Evolutionary conservation across 92 coral and sea anemone genomes (phyloP).

Genomic region (Pocillopora grandis): DNA sequence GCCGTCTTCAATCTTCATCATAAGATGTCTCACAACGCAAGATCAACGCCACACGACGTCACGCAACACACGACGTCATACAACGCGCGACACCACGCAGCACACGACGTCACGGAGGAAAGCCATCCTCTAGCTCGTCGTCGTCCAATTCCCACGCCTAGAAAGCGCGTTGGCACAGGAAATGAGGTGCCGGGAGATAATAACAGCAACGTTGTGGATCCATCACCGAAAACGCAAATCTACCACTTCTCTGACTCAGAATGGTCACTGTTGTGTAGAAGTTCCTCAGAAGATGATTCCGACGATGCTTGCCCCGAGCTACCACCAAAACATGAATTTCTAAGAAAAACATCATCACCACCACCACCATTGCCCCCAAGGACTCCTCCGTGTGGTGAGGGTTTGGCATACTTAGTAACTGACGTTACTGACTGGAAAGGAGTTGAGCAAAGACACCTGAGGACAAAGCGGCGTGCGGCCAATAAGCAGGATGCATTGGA

Average conservation of each 20-base stretch:
- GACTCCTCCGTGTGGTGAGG: not conserved
- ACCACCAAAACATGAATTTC: conserved; percentile 11
- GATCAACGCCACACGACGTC: not conserved
- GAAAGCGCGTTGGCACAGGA: not conserved
- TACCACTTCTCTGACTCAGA: not conserved
- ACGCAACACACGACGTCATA: not conserved
- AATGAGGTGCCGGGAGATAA: not conserved
- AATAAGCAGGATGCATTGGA: not conserved
- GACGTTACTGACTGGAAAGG: conserved; percentile 21
- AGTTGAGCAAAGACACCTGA: not conserved
- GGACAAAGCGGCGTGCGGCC: no score
- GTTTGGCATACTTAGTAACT: conserved; percentile 18
- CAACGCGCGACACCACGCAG: not conserved
- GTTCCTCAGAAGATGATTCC: not conserved
- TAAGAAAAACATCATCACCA: conserved; percentile 6
- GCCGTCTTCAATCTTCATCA: conserved; percentile 10
- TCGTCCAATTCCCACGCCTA: conserved; percentile 16
- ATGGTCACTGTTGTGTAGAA: not conserved
- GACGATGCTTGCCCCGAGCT: conserved; percentile 9
- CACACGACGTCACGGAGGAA: not conserved
- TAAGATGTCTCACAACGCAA: not conserved
- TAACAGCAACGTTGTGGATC: not conserved
- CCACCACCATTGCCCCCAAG: conserved; percentile 20
- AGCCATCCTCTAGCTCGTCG: not conserved
- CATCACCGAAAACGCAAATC: not conserved